Conservation (phyloP, 1,140 invertebrate species). For the Cheumatopsyche charites region DNA sequence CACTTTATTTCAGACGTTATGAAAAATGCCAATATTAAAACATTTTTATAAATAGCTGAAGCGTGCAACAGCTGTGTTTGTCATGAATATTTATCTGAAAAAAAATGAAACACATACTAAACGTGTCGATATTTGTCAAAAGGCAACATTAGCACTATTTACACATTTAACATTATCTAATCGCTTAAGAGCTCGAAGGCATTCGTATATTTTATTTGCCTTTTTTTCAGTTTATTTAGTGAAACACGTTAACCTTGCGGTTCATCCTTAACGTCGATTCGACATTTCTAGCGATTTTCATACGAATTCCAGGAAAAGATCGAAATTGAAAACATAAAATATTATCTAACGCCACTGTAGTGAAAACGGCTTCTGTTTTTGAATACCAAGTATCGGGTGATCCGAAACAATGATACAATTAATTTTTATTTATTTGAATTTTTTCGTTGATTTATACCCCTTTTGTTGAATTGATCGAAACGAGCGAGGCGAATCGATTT, state of each 20-base stretch:
- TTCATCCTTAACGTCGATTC: neutral
- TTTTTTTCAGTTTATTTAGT: too few relatives aligned
- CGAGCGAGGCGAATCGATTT: too few relatives aligned
- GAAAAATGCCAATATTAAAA: neutral
- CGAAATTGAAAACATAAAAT: neutral
- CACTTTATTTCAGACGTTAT: too few relatives aligned
- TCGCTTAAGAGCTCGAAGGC: neutral
- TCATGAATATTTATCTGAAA: constrained; percentile 10
- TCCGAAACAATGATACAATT: too few relatives aligned
- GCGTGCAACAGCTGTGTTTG: constrained; percentile 12
- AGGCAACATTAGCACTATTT: constrained; percentile 2
- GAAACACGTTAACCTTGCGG: constrained; percentile 5
- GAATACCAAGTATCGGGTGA: too few relatives aligned
- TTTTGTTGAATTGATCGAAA: too few relatives aligned
- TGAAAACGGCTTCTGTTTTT: neutral
- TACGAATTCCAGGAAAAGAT: constrained; percentile 7
- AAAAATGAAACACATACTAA: neutral
- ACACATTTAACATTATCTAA: constrained; percentile 7
- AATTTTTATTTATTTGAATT: too few relatives aligned
- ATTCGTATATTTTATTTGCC: neutral
- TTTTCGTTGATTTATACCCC: too few relatives aligned
- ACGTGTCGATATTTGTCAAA: neutral
- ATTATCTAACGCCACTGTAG: neutral
- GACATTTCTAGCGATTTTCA: neutral
- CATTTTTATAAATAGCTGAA: constrained; percentile 5